Conservation (phyloP, 1,140 invertebrate species). For the Melitaea cinxia region DNA sequence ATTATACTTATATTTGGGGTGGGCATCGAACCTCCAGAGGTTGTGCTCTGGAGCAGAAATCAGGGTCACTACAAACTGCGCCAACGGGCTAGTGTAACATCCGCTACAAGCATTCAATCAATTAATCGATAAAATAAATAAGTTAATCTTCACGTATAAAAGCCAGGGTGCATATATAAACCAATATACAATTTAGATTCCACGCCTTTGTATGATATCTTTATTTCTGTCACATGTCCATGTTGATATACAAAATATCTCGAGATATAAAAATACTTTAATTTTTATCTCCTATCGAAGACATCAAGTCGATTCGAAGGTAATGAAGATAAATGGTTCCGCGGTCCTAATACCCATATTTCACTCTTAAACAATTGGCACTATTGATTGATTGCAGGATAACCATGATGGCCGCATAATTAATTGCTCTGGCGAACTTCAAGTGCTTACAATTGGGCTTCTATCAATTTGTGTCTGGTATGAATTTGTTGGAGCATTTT, state of each 20-base stretch:
- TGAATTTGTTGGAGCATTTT: slow-evolving; percentile 1
- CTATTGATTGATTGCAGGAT: slow-evolving; percentile 42
- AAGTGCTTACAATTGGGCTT: slow-evolving; percentile 26
- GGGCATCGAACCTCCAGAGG: too few relatives aligned
- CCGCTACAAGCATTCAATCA: too few relatives aligned
- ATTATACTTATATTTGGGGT: too few relatives aligned
- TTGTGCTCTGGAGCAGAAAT: too few relatives aligned
- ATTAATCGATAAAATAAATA: too few relatives aligned
- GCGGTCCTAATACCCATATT: slow-evolving; percentile 37
- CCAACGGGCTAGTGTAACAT: too few relatives aligned
- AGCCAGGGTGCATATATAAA: too few relatives aligned
- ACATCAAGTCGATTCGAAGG: slow-evolving; percentile 7
- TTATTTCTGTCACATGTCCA: background rate
- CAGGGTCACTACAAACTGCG: too few relatives aligned
- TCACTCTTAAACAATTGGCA: slow-evolving; percentile 39
- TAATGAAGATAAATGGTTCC: slow-evolving; percentile 41
- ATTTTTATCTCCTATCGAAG: slow-evolving; percentile 2
- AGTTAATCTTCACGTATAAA: too few relatives aligned
- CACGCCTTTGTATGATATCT: background rate
- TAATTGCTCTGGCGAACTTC: slow-evolving; percentile 38
- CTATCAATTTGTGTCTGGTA: slow-evolving; percentile 1
- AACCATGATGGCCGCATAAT: slow-evolving; percentile 38
- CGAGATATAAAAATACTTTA: background rate
- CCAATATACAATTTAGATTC: too few relatives aligned
- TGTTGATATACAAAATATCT: background rate